Evolutionary conservation across 1,140 invertebrate genomes (phyloP).

Genomic region (Drosophila suzukii): DNA sequence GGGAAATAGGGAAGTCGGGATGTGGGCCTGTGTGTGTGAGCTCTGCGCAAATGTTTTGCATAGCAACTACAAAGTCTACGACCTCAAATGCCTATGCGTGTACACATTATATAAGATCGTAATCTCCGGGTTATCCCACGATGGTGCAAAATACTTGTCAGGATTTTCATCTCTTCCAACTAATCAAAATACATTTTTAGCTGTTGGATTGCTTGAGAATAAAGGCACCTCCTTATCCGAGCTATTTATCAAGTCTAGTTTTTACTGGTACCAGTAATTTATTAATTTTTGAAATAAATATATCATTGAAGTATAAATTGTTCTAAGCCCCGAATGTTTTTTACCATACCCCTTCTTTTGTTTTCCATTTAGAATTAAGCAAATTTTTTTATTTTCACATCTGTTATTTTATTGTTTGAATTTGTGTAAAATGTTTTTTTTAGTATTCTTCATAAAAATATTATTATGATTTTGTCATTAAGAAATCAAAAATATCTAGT

Average conservation of each 20-base stretch:
- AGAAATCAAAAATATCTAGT: too few species aligned
- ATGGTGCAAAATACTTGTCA: slow-evolving; percentile 25
- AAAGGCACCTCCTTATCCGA: not conserved
- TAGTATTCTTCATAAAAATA: too few species aligned
- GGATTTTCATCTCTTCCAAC: not conserved
- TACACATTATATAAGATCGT: slow-evolving; percentile 45
- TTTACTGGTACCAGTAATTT: too few species aligned
- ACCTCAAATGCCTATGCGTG: slow-evolving; percentile 43
- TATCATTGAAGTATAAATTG: too few species aligned
- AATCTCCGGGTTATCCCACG: slow-evolving; percentile 23
- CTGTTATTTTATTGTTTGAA: too few species aligned
- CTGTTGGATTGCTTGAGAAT: not conserved
- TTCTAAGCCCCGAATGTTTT: too few species aligned
- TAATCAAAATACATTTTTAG: not conserved
- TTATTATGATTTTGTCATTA: too few species aligned
- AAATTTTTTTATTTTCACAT: too few species aligned
- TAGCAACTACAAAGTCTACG: slow-evolving; percentile 46
- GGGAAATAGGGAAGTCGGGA: not conserved
- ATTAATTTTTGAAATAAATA: too few species aligned
- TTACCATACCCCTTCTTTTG: too few species aligned
- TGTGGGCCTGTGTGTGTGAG: slow-evolving; percentile 15
- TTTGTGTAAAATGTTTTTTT: too few species aligned
- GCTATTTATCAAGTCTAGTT: not conserved
- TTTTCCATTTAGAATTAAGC: too few species aligned
- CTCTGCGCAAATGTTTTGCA: slow-evolving; percentile 46